Base-by-base conservation (phyloP, 2,888 invertebrate genomes). In the Petrophora chlorosata region DNA sequence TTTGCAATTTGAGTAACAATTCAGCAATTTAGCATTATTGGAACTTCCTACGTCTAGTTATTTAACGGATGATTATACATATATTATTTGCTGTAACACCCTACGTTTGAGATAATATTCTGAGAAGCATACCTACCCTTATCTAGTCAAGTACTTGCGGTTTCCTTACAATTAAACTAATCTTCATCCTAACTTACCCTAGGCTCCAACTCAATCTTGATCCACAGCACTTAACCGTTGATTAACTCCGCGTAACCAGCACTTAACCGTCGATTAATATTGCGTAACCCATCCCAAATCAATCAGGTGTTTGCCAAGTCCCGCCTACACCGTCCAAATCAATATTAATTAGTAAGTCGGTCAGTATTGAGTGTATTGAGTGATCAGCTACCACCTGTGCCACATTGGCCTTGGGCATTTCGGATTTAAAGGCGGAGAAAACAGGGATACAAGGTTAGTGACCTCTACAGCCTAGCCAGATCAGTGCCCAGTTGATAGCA, bases 301-400 rank as follows among this genome's bases (percentile, higher is more conserved):
- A 60, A 60, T 60, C 60, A 38, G 38, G 48, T 23, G 1, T 26
- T 26, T 3, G 59, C 60, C 60, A 60, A 60, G 45, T 52, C 39
- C 32, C 50, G 44, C 60, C 60, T 47, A 55, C 57, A 38, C 13
- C 16, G 28, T 46, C 54, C 43, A 19, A 60, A 44, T 44, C 47
- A 39, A 47, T 55, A 51, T 53, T 53, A 60, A 60, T 60, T 48
- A 40, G 42, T 53, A 54, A 60, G 55, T 57, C 39, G 43, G 28
- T 39, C 35, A 39, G 51, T 51, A 39, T 35, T 30, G 45, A 16
- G 45, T 47, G 49, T 43, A 48, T 39, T 36, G 50, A 46, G 51
- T 53, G 52, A 38, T 46, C 29, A 13, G 29, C 28, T 9, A 38
- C 33, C 40, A 44, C 52, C 26, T 14, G 45, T 36, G 34, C 26